Evolutionary conservation across 2,888 invertebrate genomes (phyloP), one percentile per base, ranked within the genome.

Genomic region (Hyles lineata): DNA sequence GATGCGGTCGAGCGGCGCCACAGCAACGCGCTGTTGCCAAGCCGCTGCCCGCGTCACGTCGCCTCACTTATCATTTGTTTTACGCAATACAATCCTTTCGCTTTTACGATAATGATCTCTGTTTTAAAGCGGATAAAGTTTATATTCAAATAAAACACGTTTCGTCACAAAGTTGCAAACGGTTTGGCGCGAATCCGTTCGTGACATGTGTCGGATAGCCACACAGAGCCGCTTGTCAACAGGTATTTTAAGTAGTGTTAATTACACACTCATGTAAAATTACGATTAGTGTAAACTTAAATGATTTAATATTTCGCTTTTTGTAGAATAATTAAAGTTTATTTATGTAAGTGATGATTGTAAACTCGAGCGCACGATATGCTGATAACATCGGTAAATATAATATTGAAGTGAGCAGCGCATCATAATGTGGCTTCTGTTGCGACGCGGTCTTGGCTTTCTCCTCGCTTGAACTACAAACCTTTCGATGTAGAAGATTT

Each of bases 191-290:
- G 78, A 78, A 80, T 77, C 78, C 78, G 74, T 78, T 77, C 78
- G 78, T 79, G 78, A 79, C 80, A 78, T 75, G 78, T 77, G 77
- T 75, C 72, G 74, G 77, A 78, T 80, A 78, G 78, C 77, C 78
- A 78, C 80, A 80, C 79, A 80, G 74, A 78, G 80, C 76, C 80
- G 78, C 82, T 83, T 86, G 85, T 85, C 84, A 85, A 86, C 87
- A 84, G 82, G 79, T 80, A 82, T 79, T 82, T 82, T 82, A 81
- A 81, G 61, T 70, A 75, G 80, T 81, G 79, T 79, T 85, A 85
- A 85, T 87, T 84, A 82, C 79, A 83, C 79, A 82, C 76, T 80
- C 76, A 78, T 77, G 78, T 80, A 79, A 81, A 81, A 85, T 81
- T 70, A 59, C 52, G 76, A 81, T 85, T 78, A 81, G 78, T 83